A percentile compares a stretch with the other conserved stretches of the same genome.
phyloP scores from a whole-genome alignment of 2,888 invertebrate genomes.

The Sussaba pulchella region DNA sequence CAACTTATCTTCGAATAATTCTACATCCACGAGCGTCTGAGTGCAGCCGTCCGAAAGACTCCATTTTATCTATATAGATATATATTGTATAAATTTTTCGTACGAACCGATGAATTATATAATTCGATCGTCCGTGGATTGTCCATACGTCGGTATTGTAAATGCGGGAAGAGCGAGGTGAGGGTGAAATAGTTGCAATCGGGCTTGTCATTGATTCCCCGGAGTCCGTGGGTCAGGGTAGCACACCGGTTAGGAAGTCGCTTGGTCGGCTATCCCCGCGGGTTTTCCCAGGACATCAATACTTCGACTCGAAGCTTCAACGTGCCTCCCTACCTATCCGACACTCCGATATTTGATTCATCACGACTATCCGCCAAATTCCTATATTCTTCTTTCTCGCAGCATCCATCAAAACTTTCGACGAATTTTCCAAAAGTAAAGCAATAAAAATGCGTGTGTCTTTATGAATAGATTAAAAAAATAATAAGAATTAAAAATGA shows the following conservation, averaged over 20 bases:
- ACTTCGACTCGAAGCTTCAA: constrained; percentile 69
- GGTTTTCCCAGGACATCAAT: constrained; percentile 78
- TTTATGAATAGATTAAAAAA: no score
- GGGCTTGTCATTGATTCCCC: constrained; percentile 81
- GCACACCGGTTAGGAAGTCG: constrained; percentile 78
- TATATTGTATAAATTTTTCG: no score
- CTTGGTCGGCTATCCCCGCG: constrained; percentile 59
- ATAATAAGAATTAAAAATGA: no score
- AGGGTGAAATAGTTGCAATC: constrained; percentile 59
- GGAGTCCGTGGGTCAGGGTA: constrained; percentile 76
- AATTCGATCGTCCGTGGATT: neutral
- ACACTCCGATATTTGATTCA: neutral
- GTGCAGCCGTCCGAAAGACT: neutral
- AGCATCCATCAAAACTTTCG: neutral
- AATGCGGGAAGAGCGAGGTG: neutral
- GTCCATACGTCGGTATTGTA: constrained; percentile 8
- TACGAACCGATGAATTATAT: neutral
- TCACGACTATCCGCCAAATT: neutral
- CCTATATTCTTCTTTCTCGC: neutral
- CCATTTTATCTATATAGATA: no score
- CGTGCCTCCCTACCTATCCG: constrained; percentile 1
- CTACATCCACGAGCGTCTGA: neutral
- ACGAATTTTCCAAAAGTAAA: neutral
- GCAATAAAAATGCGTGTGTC: no score
- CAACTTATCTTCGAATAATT: constrained; percentile 37